A percentile compares a stretch with the other conserved stretches of the same genome.
Conservation (phyloP, 1,140 invertebrate genomes). For the Drosophila auraria region DNA sequence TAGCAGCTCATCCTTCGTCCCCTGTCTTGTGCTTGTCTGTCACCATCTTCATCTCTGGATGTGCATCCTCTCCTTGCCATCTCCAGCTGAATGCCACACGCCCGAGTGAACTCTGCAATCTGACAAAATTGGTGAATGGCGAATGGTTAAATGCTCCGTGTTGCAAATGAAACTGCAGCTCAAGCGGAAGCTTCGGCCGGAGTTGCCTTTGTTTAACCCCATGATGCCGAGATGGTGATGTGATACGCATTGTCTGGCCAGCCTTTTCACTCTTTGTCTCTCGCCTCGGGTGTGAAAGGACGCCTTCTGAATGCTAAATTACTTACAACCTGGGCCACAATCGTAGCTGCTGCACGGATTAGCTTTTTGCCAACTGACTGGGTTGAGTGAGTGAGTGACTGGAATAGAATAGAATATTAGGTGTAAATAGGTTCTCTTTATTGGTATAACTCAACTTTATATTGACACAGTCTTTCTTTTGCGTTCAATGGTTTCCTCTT, state of each 20-base stretch:
- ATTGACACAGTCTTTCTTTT: too few species aligned
- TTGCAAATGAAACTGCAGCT: conserved; percentile 31
- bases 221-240: conserved; percentile 5
- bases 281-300: conserved; percentile 17
- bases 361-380: background rate
- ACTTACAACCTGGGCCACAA: conserved; percentile 1
- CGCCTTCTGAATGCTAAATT: conserved; percentile 31
- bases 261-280: background rate
- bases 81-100: conserved; percentile 59
- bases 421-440: too few species aligned
- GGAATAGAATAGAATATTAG: too few species aligned
- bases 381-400: too few species aligned
- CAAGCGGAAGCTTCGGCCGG: conserved; percentile 1
- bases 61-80: conserved; percentile 21
- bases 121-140: conserved; percentile 60
- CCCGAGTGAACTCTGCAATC: conserved; percentile 69
- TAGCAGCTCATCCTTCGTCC: background rate
- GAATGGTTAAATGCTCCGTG: conserved; percentile 37
- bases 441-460: too few species aligned
- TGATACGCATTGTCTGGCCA: conserved; percentile 6
- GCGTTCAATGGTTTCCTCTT: too few species aligned
- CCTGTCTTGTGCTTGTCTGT: too few species aligned
- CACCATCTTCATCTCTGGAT: background rate
- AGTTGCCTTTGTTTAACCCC: conserved; percentile 34
- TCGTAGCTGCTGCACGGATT: conserved; percentile 5